Evolutionary conservation across 2,797 vertebrate species (phyloP).

Genomic region (Petrocephalus sullivani): DNA sequence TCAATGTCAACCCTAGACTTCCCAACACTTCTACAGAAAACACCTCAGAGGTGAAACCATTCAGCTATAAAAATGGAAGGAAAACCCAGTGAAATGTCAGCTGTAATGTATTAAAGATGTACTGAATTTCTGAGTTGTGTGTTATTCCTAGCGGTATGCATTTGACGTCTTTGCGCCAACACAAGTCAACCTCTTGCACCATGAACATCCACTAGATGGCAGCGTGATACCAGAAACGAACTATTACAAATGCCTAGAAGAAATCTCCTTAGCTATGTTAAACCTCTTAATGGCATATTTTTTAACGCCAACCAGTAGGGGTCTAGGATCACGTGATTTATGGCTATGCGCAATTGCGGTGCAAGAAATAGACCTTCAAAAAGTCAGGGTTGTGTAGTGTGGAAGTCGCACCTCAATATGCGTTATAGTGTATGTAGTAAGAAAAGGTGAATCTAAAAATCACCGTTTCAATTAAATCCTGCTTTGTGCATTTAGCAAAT

Average conservation of each 20-base stretch:
- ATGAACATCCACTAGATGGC: conserved; percentile 23
- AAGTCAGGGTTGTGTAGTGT: neutral
- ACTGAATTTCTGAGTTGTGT: conserved; percentile 24
- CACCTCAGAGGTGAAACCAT: conserved; percentile 54
- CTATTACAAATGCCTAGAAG: neutral
- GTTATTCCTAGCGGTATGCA: conserved; percentile 20
- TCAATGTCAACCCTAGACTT: conserved; percentile 34
- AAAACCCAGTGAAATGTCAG: conserved; percentile 39
- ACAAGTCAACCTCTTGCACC: neutral
- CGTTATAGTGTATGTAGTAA: neutral
- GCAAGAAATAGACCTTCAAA: neutral
- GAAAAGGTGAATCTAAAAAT: neutral
- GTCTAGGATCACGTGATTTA: neutral
- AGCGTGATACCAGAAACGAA: neutral
- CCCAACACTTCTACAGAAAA: conserved; percentile 33
- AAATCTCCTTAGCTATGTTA: conserved; percentile 11
- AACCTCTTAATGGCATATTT: conserved; percentile 7
- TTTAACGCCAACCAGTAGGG: neutral
- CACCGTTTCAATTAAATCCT: neutral
- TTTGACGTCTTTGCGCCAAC: neutral
- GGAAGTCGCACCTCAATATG: neutral
- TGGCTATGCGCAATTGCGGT: neutral
- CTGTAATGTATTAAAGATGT: conserved; percentile 44
- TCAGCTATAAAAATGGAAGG: conserved; percentile 34
- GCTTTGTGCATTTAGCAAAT: neutral